A percentile compares a stretch with the other conserved stretches of the same genome.
Conservation (phyloP, 2,113 vertebrate genomes). For the Neogobius melanostomus region DNA sequence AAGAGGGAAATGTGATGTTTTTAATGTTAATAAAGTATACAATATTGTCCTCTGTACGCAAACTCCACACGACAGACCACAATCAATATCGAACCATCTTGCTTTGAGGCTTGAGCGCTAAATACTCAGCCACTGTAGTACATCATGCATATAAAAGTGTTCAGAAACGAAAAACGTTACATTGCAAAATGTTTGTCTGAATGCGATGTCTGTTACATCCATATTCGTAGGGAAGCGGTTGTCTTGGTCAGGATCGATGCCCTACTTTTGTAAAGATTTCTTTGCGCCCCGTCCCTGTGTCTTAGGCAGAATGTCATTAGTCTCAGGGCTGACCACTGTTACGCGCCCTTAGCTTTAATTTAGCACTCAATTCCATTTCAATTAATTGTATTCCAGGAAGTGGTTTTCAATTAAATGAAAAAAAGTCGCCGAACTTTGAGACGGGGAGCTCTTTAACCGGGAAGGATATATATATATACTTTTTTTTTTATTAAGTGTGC, state of each 20-base stretch:
- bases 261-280: neutral
- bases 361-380: conserved; percentile 70
- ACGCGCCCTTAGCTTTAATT: conserved; percentile 72
- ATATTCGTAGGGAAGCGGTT: neutral
- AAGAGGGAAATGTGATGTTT: too few species aligned
- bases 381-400: conserved; percentile 71
- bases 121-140: too few species aligned
- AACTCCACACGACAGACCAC: too few species aligned
- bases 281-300: neutral
- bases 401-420: conserved; percentile 68
- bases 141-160: neutral
- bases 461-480: conserved; percentile 59
- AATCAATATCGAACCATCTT: too few species aligned
- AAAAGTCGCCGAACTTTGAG: conserved; percentile 66
- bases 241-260: neutral
- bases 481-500: conserved; percentile 61
- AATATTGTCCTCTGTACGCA: too few species aligned
- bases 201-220: neutral
- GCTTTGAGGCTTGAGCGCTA: too few species aligned
- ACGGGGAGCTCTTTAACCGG: conserved; percentile 66
- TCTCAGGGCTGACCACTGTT: conserved; percentile 62
- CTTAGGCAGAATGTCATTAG: conserved; percentile 5
- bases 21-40: too few species aligned
- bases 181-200: neutral
- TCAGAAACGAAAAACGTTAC: too few species aligned